Evolutionary conservation across 1,140 invertebrate species (phyloP).

Genomic region (Drosophila watanabei): DNA sequence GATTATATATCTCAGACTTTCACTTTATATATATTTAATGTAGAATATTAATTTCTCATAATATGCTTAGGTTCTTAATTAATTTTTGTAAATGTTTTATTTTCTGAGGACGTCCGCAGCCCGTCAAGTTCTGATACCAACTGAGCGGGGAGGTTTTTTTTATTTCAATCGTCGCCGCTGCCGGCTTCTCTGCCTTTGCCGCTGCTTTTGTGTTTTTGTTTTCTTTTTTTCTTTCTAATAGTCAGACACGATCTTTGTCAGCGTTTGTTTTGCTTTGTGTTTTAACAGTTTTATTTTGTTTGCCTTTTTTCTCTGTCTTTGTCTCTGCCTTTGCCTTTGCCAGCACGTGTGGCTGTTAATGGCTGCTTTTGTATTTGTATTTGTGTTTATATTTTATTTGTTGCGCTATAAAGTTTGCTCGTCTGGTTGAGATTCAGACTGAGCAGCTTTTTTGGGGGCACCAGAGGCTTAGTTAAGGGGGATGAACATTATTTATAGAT

Average conservation of each 20-base stretch:
- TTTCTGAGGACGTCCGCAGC: conserved; percentile 39
- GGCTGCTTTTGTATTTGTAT: neutral
- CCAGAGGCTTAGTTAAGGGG: neutral
- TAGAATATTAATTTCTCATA: conserved; percentile 8
- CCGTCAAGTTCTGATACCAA: conserved; percentile 33
- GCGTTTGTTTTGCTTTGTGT: conserved; percentile 36
- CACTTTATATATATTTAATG: neutral
- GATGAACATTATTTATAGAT: neutral
- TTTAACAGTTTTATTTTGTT: conserved; percentile 28
- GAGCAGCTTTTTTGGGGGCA: conserved; percentile 9
- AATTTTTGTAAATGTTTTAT: neutral
- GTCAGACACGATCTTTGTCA: conserved; percentile 8
- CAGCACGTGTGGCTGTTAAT: conserved; percentile 34
- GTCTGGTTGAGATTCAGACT: neutral
- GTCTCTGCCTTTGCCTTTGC: conserved; percentile 2
- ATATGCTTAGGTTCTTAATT: conserved; percentile 9
- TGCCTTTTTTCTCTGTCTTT: conserved; percentile 3
- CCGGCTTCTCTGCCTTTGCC: neutral
- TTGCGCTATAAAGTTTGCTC: neutral
- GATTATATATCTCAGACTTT: conserved; percentile 27
- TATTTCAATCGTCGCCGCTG: conserved; percentile 3
- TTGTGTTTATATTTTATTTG: conserved; percentile 16
- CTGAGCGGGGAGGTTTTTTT: conserved; percentile 21
- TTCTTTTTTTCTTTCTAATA: conserved; percentile 12
- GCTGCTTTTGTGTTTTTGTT: neutral